These are phyloP conservation scores for Oriolus oriolus DNA, from an alignment of 2,113 vertebrate species.

Conservation along the genomic window DNA sequence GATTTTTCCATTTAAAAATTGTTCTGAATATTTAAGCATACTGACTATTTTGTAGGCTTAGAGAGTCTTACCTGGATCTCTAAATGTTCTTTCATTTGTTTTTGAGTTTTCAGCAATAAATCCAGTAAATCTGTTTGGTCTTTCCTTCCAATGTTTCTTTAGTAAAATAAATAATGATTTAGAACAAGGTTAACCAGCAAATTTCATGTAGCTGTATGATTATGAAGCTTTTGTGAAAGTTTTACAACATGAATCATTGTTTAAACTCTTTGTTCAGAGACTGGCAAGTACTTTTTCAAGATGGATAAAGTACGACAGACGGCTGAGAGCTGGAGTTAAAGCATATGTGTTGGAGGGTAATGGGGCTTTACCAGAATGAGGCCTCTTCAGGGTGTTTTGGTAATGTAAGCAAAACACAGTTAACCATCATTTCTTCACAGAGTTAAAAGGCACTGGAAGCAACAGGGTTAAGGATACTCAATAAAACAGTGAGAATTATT, in stretches of 20 bases:
- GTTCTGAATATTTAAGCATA: neutral
- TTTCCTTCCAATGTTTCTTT: neutral
- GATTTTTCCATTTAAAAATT: constrained; percentile 1
- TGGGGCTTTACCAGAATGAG: neutral
- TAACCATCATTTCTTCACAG: neutral
- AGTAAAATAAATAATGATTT: neutral
- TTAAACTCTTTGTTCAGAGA: neutral
- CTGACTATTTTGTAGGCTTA: neutral
- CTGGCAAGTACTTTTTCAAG: neutral
- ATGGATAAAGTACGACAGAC: neutral
- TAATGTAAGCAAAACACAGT: neutral
- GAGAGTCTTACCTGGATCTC: neutral
- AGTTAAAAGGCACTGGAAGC: neutral
- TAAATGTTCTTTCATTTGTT: neutral
- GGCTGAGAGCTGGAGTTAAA: neutral
- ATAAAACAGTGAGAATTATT: neutral
- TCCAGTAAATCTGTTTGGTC: neutral
- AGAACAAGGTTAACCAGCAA: neutral
- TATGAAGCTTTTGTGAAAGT: neutral
- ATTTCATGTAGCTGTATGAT: neutral
- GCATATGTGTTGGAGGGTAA: neutral
- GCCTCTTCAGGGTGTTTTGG: neutral
- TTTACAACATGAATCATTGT: neutral
- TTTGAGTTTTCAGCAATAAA: neutral
- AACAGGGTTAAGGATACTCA: neutral